Evolutionary conservation across 2,888 invertebrate species (phyloP), one percentile per base, ranked within the genome.

Genomic region (Athalia rosae): DNA sequence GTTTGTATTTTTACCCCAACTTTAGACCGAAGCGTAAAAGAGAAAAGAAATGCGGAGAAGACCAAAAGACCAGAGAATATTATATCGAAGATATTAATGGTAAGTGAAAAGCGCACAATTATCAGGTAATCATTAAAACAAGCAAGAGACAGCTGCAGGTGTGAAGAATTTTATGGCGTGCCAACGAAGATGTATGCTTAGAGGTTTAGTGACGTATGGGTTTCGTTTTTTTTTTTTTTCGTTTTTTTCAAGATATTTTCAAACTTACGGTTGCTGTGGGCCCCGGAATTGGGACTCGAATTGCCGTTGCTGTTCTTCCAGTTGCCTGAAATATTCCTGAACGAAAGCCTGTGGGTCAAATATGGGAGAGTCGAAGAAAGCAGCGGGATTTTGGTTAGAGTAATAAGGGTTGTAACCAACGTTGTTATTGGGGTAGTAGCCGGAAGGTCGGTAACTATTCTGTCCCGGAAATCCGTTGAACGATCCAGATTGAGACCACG

Each of bases 201-300:
- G 28, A 28, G 28, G 28, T 28, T 28, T 28, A 28, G 28, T 28
- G 28, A 28, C 28, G 28, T 28, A 28, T 28, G 28, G 28, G 28
- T 28, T 28, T 0, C 28, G 28, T 28, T 28, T 28, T 0, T 28
- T 28, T 28, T 28, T 28, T 28, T 28, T n/a, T n/a, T 28, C 28
- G 28, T 28, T 28, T 28, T 28, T 9, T 6, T 67, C 13, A 8
- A 7, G 43, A 71, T 58, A 11, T 45, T 56, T 58, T 71, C 8
- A 56, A 76, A 78, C 86, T 84, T 77, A 87, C 87, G 84, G 79
- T 76, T 84, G 83, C 48, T 85, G 84, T 8, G 86, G 85, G 1
- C 41, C 59, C 1, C 13, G 64, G 80, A 8, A 84, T 78, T 4
- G 80, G 80, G 45, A 79, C 76, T 28, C 79, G 81, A 56, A 83